These are phyloP conservation scores for Coelinius sp. DNA, from an alignment of 2,888 invertebrate genomes.

Conservation along the genomic window DNA sequence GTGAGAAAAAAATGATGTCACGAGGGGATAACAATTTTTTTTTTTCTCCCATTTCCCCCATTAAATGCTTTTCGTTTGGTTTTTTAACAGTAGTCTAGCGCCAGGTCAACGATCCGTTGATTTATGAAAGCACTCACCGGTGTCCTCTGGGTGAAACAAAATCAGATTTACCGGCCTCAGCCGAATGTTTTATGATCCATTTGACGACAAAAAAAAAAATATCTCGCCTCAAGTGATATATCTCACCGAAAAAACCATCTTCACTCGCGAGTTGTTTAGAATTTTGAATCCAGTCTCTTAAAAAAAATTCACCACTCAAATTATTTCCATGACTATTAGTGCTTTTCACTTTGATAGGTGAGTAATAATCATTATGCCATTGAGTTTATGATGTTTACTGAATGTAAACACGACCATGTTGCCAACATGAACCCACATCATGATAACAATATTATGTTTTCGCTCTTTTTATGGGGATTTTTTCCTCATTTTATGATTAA, in stretches of 20 bases:
- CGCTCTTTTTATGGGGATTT: slow-evolving; percentile 20
- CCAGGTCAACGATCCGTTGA: slow-evolving; percentile 31
- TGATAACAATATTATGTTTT: not conserved
- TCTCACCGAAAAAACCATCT: not conserved
- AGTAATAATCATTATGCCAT: slow-evolving; percentile 46
- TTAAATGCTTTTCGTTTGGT: not conserved
- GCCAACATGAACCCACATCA: slow-evolving; percentile 22
- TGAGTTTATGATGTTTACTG: slow-evolving; percentile 51
- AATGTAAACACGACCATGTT: slow-evolving; percentile 13
- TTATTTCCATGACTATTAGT: slow-evolving; percentile 35
- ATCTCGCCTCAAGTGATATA: not conserved
- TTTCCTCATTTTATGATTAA: not conserved
- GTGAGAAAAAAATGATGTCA: not conserved
- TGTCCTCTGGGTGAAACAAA: slow-evolving; percentile 22
- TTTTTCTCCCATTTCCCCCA: not conserved
- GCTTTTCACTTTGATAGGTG: slow-evolving; percentile 35
- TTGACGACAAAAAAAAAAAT: slow-evolving; percentile 2
- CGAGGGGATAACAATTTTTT: not conserved
- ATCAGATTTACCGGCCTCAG: slow-evolving; percentile 23
- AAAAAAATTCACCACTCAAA: not conserved
- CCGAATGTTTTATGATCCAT: slow-evolving; percentile 22
- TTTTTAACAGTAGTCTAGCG: not conserved
- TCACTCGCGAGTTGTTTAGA: not conserved
- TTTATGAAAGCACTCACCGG: slow-evolving; percentile 20
- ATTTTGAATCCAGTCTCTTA: not conserved